These are phyloP conservation scores for Lathamus discolor DNA, from an alignment of 2,113 vertebrate species.

Conservation along the genomic window DNA sequence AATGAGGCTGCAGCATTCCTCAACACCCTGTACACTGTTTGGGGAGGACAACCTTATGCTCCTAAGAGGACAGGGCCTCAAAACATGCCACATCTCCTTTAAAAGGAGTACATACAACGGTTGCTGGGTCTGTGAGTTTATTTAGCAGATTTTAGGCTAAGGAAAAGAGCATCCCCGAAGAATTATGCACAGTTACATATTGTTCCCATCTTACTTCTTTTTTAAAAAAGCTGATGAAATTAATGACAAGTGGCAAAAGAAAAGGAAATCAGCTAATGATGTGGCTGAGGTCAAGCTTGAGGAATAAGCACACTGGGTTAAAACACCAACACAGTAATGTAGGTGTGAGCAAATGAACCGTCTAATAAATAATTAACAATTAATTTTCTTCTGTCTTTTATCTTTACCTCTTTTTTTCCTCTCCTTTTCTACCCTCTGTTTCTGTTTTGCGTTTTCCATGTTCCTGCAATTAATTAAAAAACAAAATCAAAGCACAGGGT, in stretches of 20 bases:
- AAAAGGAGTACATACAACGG: rapidly evolving
- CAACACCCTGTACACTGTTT: rapidly evolving
- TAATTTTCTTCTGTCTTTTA: constrained; percentile 69
- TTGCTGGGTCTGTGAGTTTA: not conserved
- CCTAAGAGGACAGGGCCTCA: not conserved
- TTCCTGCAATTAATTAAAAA: constrained; percentile 70
- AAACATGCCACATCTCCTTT: not conserved
- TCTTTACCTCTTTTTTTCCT: constrained; percentile 43
- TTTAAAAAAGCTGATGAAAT: constrained; percentile 16
- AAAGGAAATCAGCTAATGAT: constrained; percentile 9
- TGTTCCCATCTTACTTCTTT: not conserved
- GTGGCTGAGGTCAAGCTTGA: constrained; percentile 52
- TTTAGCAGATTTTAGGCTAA: not conserved
- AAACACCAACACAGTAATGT: constrained; percentile 51
- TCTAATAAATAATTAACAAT: constrained; percentile 76
- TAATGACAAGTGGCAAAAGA: constrained; percentile 64
- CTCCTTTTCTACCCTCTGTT: constrained; percentile 11
- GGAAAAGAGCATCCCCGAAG: not conserved
- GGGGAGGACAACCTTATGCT: not conserved
- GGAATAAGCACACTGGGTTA: constrained; percentile 50
- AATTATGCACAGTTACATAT: not conserved
- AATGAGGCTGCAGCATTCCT: not conserved
- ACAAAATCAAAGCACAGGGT: constrained; percentile 64
- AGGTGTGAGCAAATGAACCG: constrained; percentile 71
- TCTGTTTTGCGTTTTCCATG: constrained; percentile 61